Evolutionary conservation across 2,888 invertebrate genomes (phyloP), one percentile per base, ranked within the genome.

Genomic region (Campoplex capitator): DNA sequence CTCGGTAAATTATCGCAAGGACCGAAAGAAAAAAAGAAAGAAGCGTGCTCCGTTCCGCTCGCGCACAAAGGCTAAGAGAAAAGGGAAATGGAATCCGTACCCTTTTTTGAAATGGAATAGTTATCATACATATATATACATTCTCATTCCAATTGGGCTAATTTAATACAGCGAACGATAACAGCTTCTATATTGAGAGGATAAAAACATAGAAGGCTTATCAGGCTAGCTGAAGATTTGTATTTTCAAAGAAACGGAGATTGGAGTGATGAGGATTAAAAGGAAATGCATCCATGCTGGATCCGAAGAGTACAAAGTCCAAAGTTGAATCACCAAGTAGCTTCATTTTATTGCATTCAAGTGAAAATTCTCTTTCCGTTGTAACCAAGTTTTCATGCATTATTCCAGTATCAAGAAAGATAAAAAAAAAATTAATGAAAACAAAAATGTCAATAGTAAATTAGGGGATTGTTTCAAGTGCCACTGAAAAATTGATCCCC

Each of bases 1-100:
- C 90, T 89, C 89, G 83, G 87, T 90, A 90, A 91, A 93, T 92
- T 91, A 91, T 91, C 91, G 90, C 90, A 90, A 68, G 80, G 65
- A 75, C 79, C 32, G 81, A 56, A 73, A 65, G 38, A 80, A 35
- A 56, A 58, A 62, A 32, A 35, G 45, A 58, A 62, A 32, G 42
- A 23, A 51, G 28, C 42, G 18, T 4, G 8, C 13, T 48, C 23
- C 23, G 35, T 35, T 23, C 42, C 73, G 38, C 54, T 28, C 35
- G n/a, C 67, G 11, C 45, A 74, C 56, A 62, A 58, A 84, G 70
- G 71, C 78, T 68, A 13, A 45, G 67, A 48, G 38, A 74, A 35
- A 78, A 71, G 32, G 48, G 77, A 75, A 62, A n/a, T 51, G 38
- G 77, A 80, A 74, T 42, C 62, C 62, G 18, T 71, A 35, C 51